These are phyloP conservation scores for Haliclona indistincta DNA, from an alignment of 37 sponge, comb jelly and placozoan genomes.

Conservation along the genomic window DNA sequence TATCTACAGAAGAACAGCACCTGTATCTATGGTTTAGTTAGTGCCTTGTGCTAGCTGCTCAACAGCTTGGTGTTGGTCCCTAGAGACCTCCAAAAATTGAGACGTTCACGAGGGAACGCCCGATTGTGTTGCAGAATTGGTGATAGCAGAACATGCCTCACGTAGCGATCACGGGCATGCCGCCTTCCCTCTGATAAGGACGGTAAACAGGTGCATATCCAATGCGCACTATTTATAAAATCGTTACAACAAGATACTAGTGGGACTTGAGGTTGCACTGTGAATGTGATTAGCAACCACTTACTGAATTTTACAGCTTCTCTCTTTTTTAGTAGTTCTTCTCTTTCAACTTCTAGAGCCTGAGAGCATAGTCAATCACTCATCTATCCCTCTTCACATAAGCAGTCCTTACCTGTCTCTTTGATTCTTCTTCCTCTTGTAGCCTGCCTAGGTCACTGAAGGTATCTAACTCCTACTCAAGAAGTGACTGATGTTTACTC, in stretches of 20 bases:
- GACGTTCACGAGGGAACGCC: constrained; percentile 17
- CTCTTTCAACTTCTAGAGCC: constrained; percentile 51
- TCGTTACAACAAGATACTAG: constrained; percentile 2
- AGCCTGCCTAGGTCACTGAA: constrained; percentile 61
- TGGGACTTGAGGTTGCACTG: not conserved
- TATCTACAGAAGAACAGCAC: constrained; percentile 33
- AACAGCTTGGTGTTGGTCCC: not conserved
- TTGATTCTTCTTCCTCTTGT: constrained; percentile 43
- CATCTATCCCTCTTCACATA: not conserved
- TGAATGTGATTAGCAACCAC: constrained; percentile 35
- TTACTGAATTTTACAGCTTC: constrained; percentile 56
- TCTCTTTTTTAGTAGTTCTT: constrained; percentile 24
- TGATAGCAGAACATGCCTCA: constrained; percentile 66
- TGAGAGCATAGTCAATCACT: not conserved
- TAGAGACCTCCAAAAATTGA: constrained; percentile 63
- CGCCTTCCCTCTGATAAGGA: constrained; percentile 70
- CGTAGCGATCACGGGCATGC: constrained; percentile 49
- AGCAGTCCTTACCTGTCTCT: constrained; percentile 42
- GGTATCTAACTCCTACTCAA: constrained; percentile 55
- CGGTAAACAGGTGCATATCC: constrained; percentile 10
- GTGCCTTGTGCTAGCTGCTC: not conserved
- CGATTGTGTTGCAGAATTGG: constrained; percentile 42
- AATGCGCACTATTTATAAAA: too few relatives aligned
- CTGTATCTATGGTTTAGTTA: not conserved
- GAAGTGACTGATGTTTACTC: not conserved